Evolutionary conservation across 2,888 invertebrate species (phyloP).

Genomic region (Pyrrhia umbra): DNA sequence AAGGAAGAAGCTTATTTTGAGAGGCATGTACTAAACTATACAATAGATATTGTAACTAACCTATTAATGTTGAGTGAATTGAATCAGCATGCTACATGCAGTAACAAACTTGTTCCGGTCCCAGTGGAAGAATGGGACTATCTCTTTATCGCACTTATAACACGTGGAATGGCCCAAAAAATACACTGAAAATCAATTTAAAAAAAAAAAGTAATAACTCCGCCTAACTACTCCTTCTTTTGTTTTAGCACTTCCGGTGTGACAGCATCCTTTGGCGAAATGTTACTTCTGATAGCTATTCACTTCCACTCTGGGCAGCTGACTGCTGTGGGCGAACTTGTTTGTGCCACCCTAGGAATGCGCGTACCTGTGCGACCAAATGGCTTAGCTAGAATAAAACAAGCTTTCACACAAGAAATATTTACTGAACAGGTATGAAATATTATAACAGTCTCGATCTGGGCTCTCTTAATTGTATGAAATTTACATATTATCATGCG

Average conservation of each 20-base stretch:
- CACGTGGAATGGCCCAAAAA: too few species aligned
- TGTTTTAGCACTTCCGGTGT: conserved; percentile 93
- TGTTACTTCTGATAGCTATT: conserved; percentile 98
- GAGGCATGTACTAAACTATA: conserved; percentile 76
- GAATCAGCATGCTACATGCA: too few species aligned
- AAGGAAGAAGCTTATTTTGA: conserved; percentile 97
- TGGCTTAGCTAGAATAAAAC: conserved; percentile 96
- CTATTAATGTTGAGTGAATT: too few species aligned
- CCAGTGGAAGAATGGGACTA: too few species aligned
- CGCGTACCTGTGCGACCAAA: conserved; percentile 97
- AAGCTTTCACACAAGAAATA: conserved; percentile 98
- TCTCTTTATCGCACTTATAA: too few species aligned
- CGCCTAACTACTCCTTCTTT: too few species aligned
- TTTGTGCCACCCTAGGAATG: conserved; percentile 98
- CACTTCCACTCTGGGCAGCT: conserved; percentile 99
- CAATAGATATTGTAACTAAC: not conserved
- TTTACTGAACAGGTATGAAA: conserved; percentile 96
- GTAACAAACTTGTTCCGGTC: too few species aligned
- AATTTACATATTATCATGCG: not conserved
- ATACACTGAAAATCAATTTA: too few species aligned
- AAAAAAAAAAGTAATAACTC: too few species aligned
- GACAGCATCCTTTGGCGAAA: conserved; percentile 97
- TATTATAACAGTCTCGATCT: not conserved
- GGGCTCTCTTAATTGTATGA: not conserved
- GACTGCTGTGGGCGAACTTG: conserved; percentile 97